These are phyloP conservation scores for Arge pagana DNA, from an alignment of 2,888 invertebrate species.

Conservation along the genomic window DNA sequence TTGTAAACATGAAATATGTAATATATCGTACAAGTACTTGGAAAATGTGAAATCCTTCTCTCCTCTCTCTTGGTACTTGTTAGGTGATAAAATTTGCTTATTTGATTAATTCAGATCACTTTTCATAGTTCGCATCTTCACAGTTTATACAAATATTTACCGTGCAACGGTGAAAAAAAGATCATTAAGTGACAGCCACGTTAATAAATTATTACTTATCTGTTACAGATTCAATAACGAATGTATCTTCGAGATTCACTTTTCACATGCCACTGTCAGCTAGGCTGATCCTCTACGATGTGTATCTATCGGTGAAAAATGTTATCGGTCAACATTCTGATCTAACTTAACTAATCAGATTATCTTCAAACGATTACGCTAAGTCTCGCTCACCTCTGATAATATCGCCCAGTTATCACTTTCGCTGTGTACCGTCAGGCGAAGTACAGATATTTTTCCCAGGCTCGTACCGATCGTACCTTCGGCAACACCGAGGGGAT, in stretches of 20 bases:
- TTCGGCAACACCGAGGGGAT: conserved; percentile 80
- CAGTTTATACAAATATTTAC: conserved; percentile 5
- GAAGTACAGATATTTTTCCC: conserved; percentile 72
- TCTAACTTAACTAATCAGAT: too few species aligned
- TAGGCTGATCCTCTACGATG: conserved; percentile 52
- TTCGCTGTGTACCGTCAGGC: conserved; percentile 78
- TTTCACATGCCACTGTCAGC: conserved; percentile 51
- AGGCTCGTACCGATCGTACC: conserved; percentile 69
- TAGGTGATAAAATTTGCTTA: too few species aligned
- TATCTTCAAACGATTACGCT: too few species aligned
- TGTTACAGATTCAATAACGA: conserved; percentile 33
- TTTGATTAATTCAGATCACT: too few species aligned
- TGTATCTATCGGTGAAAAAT: conserved; percentile 45
- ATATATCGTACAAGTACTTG: too few species aligned
- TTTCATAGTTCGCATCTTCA: too few species aligned
- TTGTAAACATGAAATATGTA: too few species aligned
- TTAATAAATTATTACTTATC: too few species aligned
- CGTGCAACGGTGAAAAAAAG: conserved; percentile 23
- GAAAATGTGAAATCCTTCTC: too few species aligned
- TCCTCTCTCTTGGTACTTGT: too few species aligned
- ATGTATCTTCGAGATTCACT: conserved; percentile 28
- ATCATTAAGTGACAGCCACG: too few species aligned
- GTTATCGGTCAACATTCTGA: background rate
- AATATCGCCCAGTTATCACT: conserved; percentile 90
- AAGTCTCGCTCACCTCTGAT: conserved; percentile 89